These are phyloP conservation scores for Sinocyclocheilus maitianheensis DNA, from an alignment of 2,113 vertebrate species.

Conservation along the genomic window DNA sequence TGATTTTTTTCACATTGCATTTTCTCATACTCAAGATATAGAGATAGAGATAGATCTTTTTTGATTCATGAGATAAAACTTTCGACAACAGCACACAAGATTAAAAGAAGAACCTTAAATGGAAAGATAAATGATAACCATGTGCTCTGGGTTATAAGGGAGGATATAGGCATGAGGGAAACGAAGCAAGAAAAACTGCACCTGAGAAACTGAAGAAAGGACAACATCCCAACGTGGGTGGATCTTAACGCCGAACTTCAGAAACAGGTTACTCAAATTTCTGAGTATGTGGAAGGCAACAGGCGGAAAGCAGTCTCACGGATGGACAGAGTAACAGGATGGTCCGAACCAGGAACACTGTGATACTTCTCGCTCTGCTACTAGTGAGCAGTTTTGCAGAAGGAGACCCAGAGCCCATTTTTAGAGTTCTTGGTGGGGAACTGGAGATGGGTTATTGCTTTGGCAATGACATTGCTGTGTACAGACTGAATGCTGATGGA, in stretches of 20 bases:
- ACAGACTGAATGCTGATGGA: conserved; percentile 56
- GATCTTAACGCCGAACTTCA: conserved; percentile 54
- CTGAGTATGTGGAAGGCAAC: neutral
- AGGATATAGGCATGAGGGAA: neutral
- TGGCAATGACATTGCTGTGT: conserved; percentile 70
- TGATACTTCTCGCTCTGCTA: conserved; percentile 59
- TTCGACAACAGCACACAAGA: neutral
- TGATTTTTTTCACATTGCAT: neutral
- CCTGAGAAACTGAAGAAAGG: conserved; percentile 34
- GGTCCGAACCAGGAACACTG: conserved; percentile 40
- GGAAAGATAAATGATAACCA: conserved; percentile 3
- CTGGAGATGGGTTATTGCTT: conserved; percentile 73
- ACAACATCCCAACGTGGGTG: conserved; percentile 62
- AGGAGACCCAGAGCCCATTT: conserved; percentile 46
- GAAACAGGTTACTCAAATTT: conserved; percentile 43
- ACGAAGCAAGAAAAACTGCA: neutral
- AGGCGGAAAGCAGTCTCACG: conserved; percentile 47
- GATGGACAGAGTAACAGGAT: conserved; percentile 57
- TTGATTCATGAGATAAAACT: conserved; percentile 11
- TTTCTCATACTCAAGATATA: neutral
- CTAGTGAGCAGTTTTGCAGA: conserved; percentile 49
- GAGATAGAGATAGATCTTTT: no score
- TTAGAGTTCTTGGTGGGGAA: conserved; percentile 45
- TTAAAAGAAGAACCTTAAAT: neutral
- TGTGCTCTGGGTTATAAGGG: conserved; percentile 1